Percentiles rank a stretch among this genome's conserved stretches.
phyloP scores from a whole-genome alignment of 2,888 invertebrate genomes.

The Adelphocoris suturalis region DNA sequence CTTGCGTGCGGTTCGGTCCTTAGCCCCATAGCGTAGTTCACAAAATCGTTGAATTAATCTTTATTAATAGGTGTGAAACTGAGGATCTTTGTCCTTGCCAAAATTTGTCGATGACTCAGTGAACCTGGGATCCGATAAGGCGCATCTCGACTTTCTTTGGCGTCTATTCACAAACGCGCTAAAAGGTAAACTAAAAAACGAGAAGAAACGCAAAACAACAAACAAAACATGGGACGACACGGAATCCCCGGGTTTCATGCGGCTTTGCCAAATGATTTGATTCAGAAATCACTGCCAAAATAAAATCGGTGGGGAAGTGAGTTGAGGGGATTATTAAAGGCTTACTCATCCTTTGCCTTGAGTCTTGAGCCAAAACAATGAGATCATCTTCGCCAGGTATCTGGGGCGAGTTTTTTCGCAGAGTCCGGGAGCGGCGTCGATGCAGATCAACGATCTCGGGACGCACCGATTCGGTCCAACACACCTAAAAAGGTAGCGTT shows the following conservation, averaged over 20 bases:
- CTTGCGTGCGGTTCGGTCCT: too few relatives aligned
- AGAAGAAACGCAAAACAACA: background rate
- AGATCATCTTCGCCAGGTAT: background rate
- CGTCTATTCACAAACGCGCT: background rate
- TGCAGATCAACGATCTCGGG: background rate
- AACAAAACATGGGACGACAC: background rate
- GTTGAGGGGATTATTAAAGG: background rate
- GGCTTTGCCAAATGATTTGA: constrained; percentile 12
- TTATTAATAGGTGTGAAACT: too few relatives aligned
- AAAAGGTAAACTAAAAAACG: background rate
- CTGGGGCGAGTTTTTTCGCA: background rate
- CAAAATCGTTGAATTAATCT: too few relatives aligned
- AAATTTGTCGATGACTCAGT: background rate
- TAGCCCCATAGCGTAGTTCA: too few relatives aligned
- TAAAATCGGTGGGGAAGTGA: constrained; percentile 5
- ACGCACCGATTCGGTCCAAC: too few relatives aligned
- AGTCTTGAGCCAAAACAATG: constrained; percentile 20
- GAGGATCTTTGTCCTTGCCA: background rate
- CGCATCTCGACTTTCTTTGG: background rate
- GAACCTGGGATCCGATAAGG: constrained; percentile 2
- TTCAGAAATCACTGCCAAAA: constrained; percentile 34
- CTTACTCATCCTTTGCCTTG: background rate
- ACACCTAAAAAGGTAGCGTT: too few relatives aligned
- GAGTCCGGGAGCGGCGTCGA: background rate
- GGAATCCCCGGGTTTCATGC: background rate